A percentile compares a stretch with the other conserved stretches of the same genome.
Conservation (phyloP, 2,888 invertebrate species). For the Antitype chi region DNA sequence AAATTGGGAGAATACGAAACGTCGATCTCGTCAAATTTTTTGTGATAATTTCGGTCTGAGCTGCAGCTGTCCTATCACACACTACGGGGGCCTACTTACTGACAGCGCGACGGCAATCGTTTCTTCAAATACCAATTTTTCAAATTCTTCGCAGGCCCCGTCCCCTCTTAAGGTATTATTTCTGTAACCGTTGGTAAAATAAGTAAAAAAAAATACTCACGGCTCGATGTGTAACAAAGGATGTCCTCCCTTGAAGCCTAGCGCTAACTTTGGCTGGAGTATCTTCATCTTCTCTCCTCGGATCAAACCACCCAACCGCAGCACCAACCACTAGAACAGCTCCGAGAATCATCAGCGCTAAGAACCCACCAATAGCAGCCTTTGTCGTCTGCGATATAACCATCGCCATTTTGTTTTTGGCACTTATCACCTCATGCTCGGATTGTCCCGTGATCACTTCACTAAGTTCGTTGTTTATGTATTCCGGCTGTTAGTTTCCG, state of each 20-base stretch:
- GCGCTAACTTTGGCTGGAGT: slow-evolving; percentile 87
- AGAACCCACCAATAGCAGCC: slow-evolving; percentile 86
- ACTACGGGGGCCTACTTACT: no score
- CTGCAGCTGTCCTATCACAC: no score
- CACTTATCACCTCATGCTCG: slow-evolving; percentile 82
- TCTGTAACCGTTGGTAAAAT: neutral
- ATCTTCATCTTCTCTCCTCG: slow-evolving; percentile 86
- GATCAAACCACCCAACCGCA: slow-evolving; percentile 88
- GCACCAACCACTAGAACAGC: slow-evolving; percentile 87
- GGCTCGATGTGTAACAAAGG: slow-evolving; percentile 87
- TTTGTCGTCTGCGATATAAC: slow-evolving; percentile 89
- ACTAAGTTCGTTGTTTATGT: slow-evolving; percentile 55
- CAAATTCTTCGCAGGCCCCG: no score
- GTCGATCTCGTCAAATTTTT: no score
- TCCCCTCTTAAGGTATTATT: neutral
- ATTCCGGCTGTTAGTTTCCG: slow-evolving; percentile 26
- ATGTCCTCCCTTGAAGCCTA: slow-evolving; percentile 85
- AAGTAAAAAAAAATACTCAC: slow-evolving; percentile 75
- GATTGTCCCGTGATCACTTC: slow-evolving; percentile 45
- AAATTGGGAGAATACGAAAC: no score
- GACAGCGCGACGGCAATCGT: no score
- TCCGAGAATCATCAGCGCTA: slow-evolving; percentile 87
- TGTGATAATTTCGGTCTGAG: no score
- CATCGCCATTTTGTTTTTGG: slow-evolving; percentile 85
- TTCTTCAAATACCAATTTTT: no score